These are phyloP conservation scores for Cervus canadensis DNA, from an alignment of 2,113 vertebrate species.

Conservation along the genomic window DNA sequence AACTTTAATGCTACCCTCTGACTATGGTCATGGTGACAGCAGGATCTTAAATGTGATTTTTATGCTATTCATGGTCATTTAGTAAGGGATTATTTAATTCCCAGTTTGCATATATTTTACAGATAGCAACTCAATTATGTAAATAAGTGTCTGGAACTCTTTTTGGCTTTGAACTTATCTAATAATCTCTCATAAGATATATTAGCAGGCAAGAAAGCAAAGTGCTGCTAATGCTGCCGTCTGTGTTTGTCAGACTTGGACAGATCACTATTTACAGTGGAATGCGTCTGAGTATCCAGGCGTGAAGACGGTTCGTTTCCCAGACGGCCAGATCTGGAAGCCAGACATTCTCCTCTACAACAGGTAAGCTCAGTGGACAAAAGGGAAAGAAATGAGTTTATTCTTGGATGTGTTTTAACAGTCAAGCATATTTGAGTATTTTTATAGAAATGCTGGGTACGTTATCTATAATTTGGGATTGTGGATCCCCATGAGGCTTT, in stretches of 20 bases:
- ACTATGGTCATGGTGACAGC: not conserved
- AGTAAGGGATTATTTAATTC: slow-evolving; percentile 12
- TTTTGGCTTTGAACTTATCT: slow-evolving; percentile 11
- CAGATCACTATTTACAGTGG: slow-evolving; percentile 92
- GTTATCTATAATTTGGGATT: not conserved
- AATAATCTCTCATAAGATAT: not conserved
- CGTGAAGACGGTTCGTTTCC: slow-evolving; percentile 91
- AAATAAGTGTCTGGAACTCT: slow-evolving; percentile 39
- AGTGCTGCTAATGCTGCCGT: slow-evolving; percentile 34
- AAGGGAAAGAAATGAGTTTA: not conserved
- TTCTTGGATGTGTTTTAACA: not conserved
- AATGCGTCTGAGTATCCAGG: slow-evolving; percentile 89
- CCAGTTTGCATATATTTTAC: slow-evolving; percentile 39
- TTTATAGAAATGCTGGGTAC: not conserved
- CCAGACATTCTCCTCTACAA: slow-evolving; percentile 98
- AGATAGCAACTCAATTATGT: slow-evolving; percentile 34
- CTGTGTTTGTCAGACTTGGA: slow-evolving; percentile 87
- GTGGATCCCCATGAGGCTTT: not conserved
- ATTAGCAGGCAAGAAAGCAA: not conserved
- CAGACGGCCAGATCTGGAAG: slow-evolving; percentile 93
- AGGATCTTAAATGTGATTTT: not conserved
- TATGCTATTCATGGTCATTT: not conserved
- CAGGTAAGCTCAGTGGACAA: slow-evolving; percentile 83
- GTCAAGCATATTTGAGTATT: not conserved
- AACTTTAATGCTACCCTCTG: not conserved